Evolutionary conservation across 2,888 invertebrate genomes (phyloP).

Genomic region (Gandaritis pyraliata): DNA sequence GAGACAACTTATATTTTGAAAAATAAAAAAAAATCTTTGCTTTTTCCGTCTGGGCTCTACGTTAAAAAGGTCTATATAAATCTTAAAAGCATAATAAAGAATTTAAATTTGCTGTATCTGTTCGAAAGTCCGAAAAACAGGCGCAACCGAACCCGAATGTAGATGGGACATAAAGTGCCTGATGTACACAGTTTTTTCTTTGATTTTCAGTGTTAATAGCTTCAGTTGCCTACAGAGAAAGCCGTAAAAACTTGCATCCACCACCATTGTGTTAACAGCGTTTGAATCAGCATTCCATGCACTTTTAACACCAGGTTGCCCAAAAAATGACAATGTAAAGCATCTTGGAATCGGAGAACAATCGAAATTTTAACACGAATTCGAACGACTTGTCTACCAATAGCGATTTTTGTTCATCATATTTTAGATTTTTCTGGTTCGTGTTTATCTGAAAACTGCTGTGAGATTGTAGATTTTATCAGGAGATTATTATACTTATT

Average conservation of each 20-base stretch:
- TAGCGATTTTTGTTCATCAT: slow-evolving; percentile 39
- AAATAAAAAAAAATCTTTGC: too few relatives aligned
- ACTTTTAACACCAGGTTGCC: slow-evolving; percentile 61
- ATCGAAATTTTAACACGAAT: slow-evolving; percentile 71
- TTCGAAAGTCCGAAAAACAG: background rate
- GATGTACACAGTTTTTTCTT: slow-evolving; percentile 7
- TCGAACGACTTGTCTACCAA: slow-evolving; percentile 33
- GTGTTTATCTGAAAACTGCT: background rate
- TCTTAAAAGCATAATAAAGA: too few relatives aligned
- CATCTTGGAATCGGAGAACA: slow-evolving; percentile 68
- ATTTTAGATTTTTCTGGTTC: slow-evolving; percentile 31
- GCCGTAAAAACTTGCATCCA: slow-evolving; percentile 42
- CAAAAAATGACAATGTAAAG: slow-evolving; percentile 59
- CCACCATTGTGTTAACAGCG: slow-evolving; percentile 46
- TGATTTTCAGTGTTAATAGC: slow-evolving; percentile 25
- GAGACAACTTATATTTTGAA: too few relatives aligned
- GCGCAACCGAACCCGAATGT: too few relatives aligned
- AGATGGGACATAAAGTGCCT: slow-evolving; percentile 1
- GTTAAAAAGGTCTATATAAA: too few relatives aligned
- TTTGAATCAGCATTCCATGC: slow-evolving; percentile 60
- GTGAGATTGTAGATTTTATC: too few relatives aligned
- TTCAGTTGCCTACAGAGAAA: slow-evolving; percentile 35
- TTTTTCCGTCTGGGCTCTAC: too few relatives aligned
- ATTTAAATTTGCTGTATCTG: background rate
- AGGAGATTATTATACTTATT: too few relatives aligned